phyloP scores from a whole-genome alignment of 2,113 vertebrate species.

The Mesocricetus auratus region DNA sequence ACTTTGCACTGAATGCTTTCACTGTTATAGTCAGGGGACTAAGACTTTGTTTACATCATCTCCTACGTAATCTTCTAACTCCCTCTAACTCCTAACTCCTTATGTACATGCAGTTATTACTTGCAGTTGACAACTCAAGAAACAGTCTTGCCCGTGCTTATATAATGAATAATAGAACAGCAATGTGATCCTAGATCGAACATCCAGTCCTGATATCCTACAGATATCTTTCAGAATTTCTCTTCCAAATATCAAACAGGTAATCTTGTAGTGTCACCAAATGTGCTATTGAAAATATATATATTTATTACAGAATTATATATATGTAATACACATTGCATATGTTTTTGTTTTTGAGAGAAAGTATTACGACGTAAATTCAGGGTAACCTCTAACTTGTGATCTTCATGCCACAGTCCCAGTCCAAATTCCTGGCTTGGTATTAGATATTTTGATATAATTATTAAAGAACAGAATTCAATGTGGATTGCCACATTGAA shows the following conservation, averaged over 20 bases:
- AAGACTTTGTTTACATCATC: neutral
- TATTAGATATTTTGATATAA: conserved; percentile 24
- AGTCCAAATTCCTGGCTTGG: neutral
- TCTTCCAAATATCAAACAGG: neutral
- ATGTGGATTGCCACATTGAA: neutral
- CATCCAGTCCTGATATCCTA: neutral
- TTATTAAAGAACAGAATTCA: conserved; percentile 9
- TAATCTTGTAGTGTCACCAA: neutral
- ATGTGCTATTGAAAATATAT: neutral
- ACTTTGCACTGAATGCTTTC: neutral
- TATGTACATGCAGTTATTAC: conserved; percentile 35
- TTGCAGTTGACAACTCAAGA: conserved; percentile 26
- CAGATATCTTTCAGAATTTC: neutral
- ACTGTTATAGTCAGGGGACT: neutral
- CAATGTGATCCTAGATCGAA: neutral
- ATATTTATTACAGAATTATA: neutral
- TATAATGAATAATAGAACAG: neutral
- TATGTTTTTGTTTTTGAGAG: neutral
- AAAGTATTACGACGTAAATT: neutral
- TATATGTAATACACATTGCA: neutral
- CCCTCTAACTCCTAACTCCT: neutral
- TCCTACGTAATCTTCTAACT: conserved; percentile 5
- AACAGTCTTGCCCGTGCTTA: neutral
- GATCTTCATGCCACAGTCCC: neutral
- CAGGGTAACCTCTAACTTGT: neutral